Evolutionary conservation across 2,888 invertebrate genomes (phyloP), one percentile per base, ranked within the genome.

Genomic region (Tiliacea aurago): DNA sequence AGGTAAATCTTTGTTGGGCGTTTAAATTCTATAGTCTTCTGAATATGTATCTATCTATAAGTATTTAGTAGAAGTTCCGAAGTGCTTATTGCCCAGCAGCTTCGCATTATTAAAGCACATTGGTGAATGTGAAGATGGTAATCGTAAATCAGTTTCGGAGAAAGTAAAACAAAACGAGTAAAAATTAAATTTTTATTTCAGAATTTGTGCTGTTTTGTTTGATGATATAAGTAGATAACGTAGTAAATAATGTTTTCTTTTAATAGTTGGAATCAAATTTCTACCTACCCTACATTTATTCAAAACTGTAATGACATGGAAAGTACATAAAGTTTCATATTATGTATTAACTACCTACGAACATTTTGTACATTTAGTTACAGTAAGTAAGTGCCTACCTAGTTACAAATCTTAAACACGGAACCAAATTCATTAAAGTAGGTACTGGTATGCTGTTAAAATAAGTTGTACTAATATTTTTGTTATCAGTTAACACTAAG

Each of bases 401-500:
- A 51, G 43, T 56, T 28, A 81, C 56, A 65, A 65, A 78, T 65
- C 33, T 51, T 63, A 55, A 62, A 68, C 47, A 70, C 67, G 64
- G 59, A 79, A 71, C 83, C 83, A 81, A 81, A 71, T 70, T 79
- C 69, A 79, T 43, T 69, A 63, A 55, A 55, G 37, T 51, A 49
- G 4, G 41, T 5, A 13, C 28, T 65, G 20, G 20, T 56, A 64
- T 61, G 56, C 55, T 64, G 66, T 73, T 63, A 68, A 51, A 59
- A 51, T 80, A 80, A 76, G 64, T 80, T 80, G 79, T 80, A 81
- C 81, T 80, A 76, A 71, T 72, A 43, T 61, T 65, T 78, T 81
- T 76, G 76, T 81, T 62, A 58, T 58, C n/a, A 64, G 77, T 69
- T 80, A 66, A 69, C 61, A 43, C 77, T 80, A 80, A 56, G 59